Conservation (phyloP, 2,888 invertebrate genomes). For the Acronicta psi region DNA sequence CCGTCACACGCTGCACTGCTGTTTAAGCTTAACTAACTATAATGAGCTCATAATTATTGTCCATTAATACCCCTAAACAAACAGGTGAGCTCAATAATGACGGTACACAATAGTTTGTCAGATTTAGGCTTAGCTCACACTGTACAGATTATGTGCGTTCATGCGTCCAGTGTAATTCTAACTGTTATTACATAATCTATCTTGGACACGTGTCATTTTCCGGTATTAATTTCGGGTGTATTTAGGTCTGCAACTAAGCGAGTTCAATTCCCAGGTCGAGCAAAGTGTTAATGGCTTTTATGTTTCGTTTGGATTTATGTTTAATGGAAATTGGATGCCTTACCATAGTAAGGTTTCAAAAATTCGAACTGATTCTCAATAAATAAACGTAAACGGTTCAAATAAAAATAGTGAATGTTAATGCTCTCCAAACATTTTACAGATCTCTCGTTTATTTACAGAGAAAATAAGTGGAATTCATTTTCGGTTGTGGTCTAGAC, state of each 20-base stretch:
- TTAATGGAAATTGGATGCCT: too few relatives aligned
- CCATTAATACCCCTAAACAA: slow-evolving; percentile 2
- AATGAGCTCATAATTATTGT: background rate
- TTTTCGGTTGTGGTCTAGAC: slow-evolving; percentile 10
- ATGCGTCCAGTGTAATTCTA: slow-evolving; percentile 33
- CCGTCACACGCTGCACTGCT: too few relatives aligned
- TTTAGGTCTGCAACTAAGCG: too few relatives aligned
- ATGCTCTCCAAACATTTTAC: slow-evolving; percentile 33
- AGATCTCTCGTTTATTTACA: slow-evolving; percentile 28
- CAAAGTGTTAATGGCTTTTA: too few relatives aligned
- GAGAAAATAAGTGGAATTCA: slow-evolving; percentile 27
- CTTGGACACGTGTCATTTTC: slow-evolving; percentile 41
- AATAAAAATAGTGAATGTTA: slow-evolving; percentile 30
- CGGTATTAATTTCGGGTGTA: slow-evolving; percentile 18
- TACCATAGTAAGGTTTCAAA: slow-evolving; percentile 2
- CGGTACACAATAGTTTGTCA: slow-evolving; percentile 26
- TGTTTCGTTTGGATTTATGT: too few relatives aligned
- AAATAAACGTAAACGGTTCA: slow-evolving; percentile 5
- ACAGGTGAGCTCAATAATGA: slow-evolving; percentile 39
- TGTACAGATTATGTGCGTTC: slow-evolving; percentile 31
- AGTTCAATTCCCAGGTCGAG: too few relatives aligned
- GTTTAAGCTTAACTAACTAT: background rate
- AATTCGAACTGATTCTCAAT: slow-evolving; percentile 8
- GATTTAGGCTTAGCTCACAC: slow-evolving; percentile 31
- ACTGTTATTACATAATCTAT: slow-evolving; percentile 39